Conservation (phyloP, 2,888 invertebrate species). For the Brachylomia viminalis region DNA sequence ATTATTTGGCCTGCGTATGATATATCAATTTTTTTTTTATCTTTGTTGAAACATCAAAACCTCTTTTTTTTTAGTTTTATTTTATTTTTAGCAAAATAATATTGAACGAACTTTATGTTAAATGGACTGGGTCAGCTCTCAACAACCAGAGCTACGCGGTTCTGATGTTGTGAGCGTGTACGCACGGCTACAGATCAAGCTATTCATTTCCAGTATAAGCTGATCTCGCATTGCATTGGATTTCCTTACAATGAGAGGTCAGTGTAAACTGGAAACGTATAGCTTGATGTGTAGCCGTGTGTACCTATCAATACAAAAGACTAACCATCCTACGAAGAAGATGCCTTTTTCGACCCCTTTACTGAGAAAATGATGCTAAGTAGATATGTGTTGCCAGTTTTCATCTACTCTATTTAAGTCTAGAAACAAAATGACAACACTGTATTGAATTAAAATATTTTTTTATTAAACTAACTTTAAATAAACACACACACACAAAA, state of each 20-base stretch:
- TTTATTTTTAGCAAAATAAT: background rate
- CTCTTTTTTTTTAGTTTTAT: background rate
- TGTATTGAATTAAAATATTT: constrained; percentile 10
- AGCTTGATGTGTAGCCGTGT: too few species aligned
- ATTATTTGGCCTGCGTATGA: background rate
- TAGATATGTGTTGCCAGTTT: background rate
- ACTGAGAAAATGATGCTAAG: background rate
- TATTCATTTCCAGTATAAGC: too few species aligned
- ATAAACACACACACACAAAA: too few species aligned
- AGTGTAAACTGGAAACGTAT: too few species aligned
- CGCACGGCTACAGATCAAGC: too few species aligned
- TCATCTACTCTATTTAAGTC: background rate
- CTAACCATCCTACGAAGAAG: background rate
- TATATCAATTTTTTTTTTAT: background rate
- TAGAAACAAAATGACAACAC: background rate
- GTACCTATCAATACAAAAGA: background rate
- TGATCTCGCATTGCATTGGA: too few species aligned
- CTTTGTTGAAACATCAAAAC: background rate
- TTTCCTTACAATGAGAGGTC: too few species aligned
- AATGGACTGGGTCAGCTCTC: too few species aligned
- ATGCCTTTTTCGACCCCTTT: background rate
- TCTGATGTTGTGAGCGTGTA: background rate
- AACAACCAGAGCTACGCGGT: background rate
- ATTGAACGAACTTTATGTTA: too few species aligned
- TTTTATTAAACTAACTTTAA: constrained; percentile 36